Conservation (phyloP, 2,797 vertebrate species). For the Catamblyrhynchus diadema region DNA sequence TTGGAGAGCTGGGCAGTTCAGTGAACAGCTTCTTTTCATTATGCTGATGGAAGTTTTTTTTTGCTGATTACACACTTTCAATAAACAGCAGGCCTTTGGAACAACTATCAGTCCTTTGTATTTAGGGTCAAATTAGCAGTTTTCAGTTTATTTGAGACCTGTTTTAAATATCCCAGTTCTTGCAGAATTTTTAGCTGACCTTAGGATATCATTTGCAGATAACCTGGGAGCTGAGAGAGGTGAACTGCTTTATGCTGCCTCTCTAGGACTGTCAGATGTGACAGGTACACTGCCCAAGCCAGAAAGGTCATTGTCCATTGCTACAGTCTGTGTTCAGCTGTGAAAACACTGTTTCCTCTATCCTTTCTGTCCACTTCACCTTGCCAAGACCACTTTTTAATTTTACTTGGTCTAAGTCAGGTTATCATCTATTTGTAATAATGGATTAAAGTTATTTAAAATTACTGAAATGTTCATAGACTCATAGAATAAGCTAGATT, state of each 20-base stretch:
- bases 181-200: neutral
- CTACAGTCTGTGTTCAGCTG: neutral
- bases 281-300: neutral
- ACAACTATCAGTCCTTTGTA: neutral
- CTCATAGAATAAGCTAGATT: neutral
- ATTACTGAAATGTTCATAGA: neutral
- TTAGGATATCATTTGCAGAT: neutral
- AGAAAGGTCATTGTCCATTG: neutral
- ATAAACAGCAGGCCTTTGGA: neutral
- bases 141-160: neutral
- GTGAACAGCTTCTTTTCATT: neutral
- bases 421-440: neutral
- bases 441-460: neutral
- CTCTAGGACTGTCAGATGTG: neutral
- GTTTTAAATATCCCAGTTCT: neutral
- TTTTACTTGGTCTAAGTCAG: neutral
- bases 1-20: neutral
- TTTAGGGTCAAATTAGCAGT: neutral
- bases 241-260: neutral
- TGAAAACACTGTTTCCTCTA: neutral
- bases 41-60: neutral
- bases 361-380: neutral
- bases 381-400: neutral
- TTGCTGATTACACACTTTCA: neutral
- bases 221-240: neutral